Evolutionary conservation across 1,140 invertebrate species (phyloP).

Genomic region (Papilio polytes): DNA sequence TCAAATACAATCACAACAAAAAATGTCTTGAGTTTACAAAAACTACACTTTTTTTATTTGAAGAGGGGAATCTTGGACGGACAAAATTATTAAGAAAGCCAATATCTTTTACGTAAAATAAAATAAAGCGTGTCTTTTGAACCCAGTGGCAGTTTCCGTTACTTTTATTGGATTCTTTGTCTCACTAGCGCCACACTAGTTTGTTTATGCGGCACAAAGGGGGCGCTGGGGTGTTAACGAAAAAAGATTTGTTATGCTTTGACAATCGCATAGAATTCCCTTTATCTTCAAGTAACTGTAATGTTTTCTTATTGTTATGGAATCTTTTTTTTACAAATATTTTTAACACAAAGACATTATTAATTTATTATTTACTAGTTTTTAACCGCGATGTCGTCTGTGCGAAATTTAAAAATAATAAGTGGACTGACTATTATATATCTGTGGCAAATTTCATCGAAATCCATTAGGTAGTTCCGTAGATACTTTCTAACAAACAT

Average conservation of each 20-base stretch:
- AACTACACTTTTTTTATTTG: too few relatives aligned
- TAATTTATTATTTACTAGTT: background rate
- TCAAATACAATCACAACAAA: too few relatives aligned
- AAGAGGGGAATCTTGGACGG: too few relatives aligned
- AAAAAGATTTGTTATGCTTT: conserved; percentile 34
- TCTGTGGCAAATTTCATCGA: too few relatives aligned
- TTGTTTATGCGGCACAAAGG: conserved; percentile 30
- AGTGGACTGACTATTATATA: too few relatives aligned
- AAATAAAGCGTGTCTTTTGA: background rate
- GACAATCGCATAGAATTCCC: background rate
- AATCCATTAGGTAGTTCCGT: too few relatives aligned
- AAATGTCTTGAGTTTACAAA: too few relatives aligned
- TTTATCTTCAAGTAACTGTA: background rate
- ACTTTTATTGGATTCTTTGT: conserved; percentile 17
- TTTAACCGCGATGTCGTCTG: too few relatives aligned
- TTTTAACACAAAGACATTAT: too few relatives aligned
- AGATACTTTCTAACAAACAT: too few relatives aligned
- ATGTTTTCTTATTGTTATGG: background rate
- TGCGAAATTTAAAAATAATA: too few relatives aligned
- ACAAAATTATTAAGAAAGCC: background rate
- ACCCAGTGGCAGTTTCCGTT: background rate
- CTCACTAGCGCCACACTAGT: background rate
- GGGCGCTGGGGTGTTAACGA: conserved; percentile 14
- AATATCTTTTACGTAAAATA: background rate
- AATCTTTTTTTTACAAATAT: background rate